A percentile compares a stretch with the other conserved stretches of the same genome.
Evolutionary conservation across 2,113 vertebrate genomes (phyloP).

Genomic region (Anoura caudifer): DNA sequence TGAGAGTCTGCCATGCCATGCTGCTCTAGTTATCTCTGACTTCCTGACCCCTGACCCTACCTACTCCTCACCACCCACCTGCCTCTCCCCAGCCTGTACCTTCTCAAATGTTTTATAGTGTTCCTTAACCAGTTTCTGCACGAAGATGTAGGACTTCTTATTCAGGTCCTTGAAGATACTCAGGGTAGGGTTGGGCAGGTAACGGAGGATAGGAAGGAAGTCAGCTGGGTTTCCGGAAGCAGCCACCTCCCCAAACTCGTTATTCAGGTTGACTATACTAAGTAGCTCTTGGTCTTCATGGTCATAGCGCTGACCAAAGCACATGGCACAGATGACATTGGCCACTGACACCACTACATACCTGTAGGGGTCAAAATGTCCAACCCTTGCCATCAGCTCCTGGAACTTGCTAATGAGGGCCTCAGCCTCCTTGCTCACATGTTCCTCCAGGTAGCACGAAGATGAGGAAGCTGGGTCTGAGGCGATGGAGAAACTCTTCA

Average conservation of each 20-base stretch:
- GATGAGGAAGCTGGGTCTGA: constrained; percentile 68
- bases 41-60: background rate
- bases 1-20: background rate
- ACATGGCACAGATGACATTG: constrained; percentile 92
- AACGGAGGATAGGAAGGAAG: constrained; percentile 89
- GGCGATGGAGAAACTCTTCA: constrained; percentile 85
- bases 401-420: constrained; percentile 80
- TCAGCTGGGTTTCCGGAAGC: constrained; percentile 86
- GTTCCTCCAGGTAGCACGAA: constrained; percentile 88
- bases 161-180: constrained; percentile 82
- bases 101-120: constrained; percentile 87
- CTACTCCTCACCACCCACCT: background rate
- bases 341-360: constrained; percentile 89
- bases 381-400: constrained; percentile 76
- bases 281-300: constrained; percentile 87
- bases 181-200: constrained; percentile 85
- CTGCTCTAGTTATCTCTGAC: background rate
- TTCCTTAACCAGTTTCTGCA: constrained; percentile 82
- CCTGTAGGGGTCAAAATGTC: constrained; percentile 77
- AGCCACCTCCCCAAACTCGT: constrained; percentile 84
- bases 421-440: constrained; percentile 84
- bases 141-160: constrained; percentile 75
- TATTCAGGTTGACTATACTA: constrained; percentile 81
- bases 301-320: constrained; percentile 88
- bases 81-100: constrained; percentile 74